Evolutionary conservation across 2,888 invertebrate genomes (phyloP).

Genomic region (Noctua janthe): DNA sequence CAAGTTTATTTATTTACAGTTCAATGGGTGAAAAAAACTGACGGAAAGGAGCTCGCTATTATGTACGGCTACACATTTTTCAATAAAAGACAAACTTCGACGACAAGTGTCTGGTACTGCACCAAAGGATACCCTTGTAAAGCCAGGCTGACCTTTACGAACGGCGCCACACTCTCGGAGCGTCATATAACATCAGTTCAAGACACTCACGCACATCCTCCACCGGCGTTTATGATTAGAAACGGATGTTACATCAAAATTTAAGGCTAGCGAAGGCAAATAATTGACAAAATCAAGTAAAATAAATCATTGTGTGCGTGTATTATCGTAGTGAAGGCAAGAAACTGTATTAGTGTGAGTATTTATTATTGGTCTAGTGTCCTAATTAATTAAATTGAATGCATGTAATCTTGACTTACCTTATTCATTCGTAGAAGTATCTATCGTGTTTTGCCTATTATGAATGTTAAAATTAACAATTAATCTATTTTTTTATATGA

Average conservation of each 20-base stretch:
- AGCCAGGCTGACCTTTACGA: not conserved
- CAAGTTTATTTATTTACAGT: too few relatives aligned
- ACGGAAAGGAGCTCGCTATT: too few relatives aligned
- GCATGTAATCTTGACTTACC: too few relatives aligned
- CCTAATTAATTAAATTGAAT: not conserved
- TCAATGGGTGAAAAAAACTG: too few relatives aligned
- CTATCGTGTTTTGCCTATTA: too few relatives aligned
- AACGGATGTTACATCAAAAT: too few relatives aligned
- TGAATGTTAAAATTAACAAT: not conserved
- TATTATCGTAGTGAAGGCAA: too few relatives aligned
- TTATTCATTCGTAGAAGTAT: too few relatives aligned
- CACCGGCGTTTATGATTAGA: not conserved
- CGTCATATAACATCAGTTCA: not conserved
- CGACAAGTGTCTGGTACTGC: not conserved
- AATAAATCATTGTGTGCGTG: not conserved
- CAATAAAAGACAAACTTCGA: not conserved
- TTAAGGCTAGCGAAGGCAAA: not conserved
- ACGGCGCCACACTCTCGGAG: not conserved
- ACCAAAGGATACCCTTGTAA: not conserved
- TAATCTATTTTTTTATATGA: too few relatives aligned
- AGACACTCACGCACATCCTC: not conserved
- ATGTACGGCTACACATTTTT: too few relatives aligned
- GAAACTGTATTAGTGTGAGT: not conserved
- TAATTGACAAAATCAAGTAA: not conserved
- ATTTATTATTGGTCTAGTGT: not conserved